Percentiles rank a stretch among this genome's conserved stretches.
These are phyloP conservation scores for Notechis scutatus DNA, from an alignment of 2,113 vertebrate genomes.

Conservation along the genomic window DNA sequence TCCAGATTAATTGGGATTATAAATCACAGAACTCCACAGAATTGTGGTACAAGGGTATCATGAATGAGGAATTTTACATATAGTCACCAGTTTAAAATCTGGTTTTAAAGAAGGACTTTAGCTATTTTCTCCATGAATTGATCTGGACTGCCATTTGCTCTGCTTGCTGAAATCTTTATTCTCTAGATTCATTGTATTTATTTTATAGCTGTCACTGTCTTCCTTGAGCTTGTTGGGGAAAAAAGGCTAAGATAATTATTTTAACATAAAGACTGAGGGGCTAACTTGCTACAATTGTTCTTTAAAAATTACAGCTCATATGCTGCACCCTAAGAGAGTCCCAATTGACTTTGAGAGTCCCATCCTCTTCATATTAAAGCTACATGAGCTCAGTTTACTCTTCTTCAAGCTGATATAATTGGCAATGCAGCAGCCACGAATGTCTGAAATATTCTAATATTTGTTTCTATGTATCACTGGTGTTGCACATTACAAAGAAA, in stretches of 20 bases:
- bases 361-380: neutral
- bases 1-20: neutral
- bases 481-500: neutral
- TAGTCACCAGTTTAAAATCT: neutral
- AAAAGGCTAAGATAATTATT: neutral
- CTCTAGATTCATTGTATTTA: neutral
- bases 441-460: neutral
- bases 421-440: neutral
- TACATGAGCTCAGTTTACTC: neutral
- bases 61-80: neutral
- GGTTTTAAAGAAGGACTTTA: neutral
- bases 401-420: neutral
- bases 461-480: neutral
- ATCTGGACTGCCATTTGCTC: neutral
- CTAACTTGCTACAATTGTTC: neutral
- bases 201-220: neutral
- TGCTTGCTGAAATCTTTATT: neutral
- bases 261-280: neutral
- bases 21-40: neutral
- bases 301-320: neutral
- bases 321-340: neutral
- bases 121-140: neutral
- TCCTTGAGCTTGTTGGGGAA: neutral
- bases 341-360: neutral
- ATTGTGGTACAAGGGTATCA: neutral